phyloP scores from a whole-genome alignment of 2,888 invertebrate species.

The Melitaea athalia region DNA sequence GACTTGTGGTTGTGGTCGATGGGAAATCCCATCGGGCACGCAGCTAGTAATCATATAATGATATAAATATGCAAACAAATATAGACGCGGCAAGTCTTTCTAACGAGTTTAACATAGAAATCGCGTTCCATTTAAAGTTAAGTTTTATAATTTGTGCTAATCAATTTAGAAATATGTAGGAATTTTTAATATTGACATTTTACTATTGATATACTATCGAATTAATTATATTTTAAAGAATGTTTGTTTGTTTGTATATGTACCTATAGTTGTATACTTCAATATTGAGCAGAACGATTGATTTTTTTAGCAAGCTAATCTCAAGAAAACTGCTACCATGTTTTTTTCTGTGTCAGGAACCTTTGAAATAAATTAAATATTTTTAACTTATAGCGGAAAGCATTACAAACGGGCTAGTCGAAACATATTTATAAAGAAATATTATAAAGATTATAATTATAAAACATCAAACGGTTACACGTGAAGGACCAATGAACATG shows the following conservation, averaged over 20 bases:
- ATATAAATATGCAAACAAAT: background rate
- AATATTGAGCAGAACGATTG: background rate
- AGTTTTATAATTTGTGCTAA: background rate
- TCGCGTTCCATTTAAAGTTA: background rate
- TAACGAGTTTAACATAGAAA: constrained; percentile 4
- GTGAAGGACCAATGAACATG: no score
- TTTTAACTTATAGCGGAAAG: no score
- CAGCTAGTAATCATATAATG: background rate
- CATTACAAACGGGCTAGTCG: no score
- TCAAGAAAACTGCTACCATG: no score
- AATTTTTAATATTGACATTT: background rate
- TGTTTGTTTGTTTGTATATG: no score
- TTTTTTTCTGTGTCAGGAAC: no score
- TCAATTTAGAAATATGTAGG: constrained; percentile 1
- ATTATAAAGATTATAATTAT: background rate
- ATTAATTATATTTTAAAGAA: background rate
- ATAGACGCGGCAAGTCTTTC: background rate
- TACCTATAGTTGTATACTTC: no score
- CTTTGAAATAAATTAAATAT: no score
- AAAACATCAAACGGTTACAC: no score
- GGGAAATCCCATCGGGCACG: background rate
- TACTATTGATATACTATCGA: background rate
- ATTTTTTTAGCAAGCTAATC: no score
- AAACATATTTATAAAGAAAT: background rate
- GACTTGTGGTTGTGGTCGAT: no score